phyloP scores from a whole-genome alignment of 2,888 invertebrate genomes.

The Chouioia cunea region DNA sequence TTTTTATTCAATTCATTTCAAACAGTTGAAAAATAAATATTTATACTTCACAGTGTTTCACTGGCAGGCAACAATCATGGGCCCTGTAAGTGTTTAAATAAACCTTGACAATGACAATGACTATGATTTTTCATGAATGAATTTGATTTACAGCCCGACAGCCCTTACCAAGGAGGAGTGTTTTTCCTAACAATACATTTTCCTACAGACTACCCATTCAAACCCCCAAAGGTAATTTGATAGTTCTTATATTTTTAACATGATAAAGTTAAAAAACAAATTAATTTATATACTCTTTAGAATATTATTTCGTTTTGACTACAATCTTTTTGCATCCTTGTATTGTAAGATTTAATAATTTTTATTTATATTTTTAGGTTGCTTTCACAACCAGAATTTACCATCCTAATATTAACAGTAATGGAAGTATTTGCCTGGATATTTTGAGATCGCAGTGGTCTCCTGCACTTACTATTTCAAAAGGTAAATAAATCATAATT shows the following conservation, averaged over 20 bases:
- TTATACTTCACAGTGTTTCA: conserved; percentile 90
- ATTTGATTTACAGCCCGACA: conserved; percentile 85
- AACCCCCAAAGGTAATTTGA: conserved; percentile 93
- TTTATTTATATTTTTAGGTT: conserved; percentile 71
- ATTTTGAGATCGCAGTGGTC: conserved; percentile 99
- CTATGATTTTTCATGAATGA: conserved; percentile 2
- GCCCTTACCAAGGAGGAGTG: conserved; percentile 99
- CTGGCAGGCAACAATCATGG: conserved; percentile 99
- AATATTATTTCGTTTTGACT: too few species aligned
- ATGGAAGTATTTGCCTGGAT: conserved; percentile 99
- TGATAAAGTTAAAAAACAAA: not conserved
- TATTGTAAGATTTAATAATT: not conserved
- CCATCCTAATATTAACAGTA: conserved; percentile 99
- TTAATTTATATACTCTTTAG: not conserved
- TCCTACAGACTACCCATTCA: conserved; percentile 99
- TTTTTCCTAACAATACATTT: conserved; percentile 99
- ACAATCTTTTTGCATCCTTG: not conserved
- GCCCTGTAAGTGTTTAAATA: conserved; percentile 86
- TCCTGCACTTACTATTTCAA: conserved; percentile 99
- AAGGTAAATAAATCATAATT: conserved; percentile 76
- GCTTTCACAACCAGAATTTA: conserved; percentile 99
- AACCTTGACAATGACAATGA: conserved; percentile 10
- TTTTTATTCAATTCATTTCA: not conserved
- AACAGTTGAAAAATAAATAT: conserved; percentile 21
- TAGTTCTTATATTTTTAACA: conserved; percentile 3